Percentiles rank a stretch among this genome's conserved stretches.
These are phyloP conservation scores for Drosophila acutilabella DNA, from an alignment of 2,888 invertebrate species.

Conservation along the genomic window DNA sequence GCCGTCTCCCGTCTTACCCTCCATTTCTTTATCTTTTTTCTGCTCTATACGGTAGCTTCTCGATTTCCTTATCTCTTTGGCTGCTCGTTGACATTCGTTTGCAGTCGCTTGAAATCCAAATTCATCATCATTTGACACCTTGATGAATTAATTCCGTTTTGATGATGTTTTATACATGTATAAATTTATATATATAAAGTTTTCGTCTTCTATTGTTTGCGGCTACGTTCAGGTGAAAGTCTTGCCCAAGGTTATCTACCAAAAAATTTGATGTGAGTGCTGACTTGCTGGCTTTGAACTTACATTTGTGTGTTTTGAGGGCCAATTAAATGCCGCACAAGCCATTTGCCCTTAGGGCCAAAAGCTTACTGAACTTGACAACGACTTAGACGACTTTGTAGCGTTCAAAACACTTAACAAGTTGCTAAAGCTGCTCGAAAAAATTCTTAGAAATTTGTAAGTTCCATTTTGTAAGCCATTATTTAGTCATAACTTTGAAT, in stretches of 20 bases:
- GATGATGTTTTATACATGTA: conserved; percentile 32
- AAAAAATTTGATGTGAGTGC: conserved; percentile 31
- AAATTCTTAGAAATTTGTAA: conserved; percentile 1
- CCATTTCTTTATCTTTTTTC: conserved; percentile 18
- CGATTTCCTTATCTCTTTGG: conserved; percentile 20
- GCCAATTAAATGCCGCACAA: conserved; percentile 40
- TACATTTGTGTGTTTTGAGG: conserved; percentile 27
- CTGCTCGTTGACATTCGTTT: conserved; percentile 28
- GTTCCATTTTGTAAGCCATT: background rate
- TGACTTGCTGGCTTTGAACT: conserved; percentile 56
- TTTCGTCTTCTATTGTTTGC: conserved; percentile 14
- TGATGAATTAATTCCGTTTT: conserved; percentile 58
- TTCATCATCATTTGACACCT: conserved; percentile 64
- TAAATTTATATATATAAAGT: background rate
- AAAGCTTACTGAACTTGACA: conserved; percentile 49
- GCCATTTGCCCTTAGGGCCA: conserved; percentile 46
- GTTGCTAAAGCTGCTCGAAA: conserved; percentile 14
- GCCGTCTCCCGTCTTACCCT: background rate
- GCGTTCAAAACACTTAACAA: conserved; percentile 12
- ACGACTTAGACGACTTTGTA: conserved; percentile 7
- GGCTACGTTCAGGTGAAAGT: conserved; percentile 58
- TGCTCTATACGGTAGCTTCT: conserved; percentile 24
- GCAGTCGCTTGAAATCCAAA: conserved; percentile 28
- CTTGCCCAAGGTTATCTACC: conserved; percentile 61
- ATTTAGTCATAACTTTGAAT: too few species aligned